These are phyloP conservation scores for Bombyx mori DNA, from an alignment of 1,140 invertebrate species.

Conservation along the genomic window DNA sequence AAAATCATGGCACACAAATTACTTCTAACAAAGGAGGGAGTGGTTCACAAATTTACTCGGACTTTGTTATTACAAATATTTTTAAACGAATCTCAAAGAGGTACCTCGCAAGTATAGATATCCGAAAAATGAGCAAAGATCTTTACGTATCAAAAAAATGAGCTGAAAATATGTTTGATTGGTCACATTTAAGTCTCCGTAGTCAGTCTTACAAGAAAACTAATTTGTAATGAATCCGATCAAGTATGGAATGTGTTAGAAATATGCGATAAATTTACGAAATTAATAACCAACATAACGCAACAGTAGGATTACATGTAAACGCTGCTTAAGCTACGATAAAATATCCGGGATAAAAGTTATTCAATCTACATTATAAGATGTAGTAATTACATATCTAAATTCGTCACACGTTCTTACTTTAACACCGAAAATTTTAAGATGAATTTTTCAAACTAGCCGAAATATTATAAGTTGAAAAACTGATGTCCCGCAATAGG, in stretches of 20 bases:
- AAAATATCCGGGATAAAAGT: slow-evolving; percentile 32
- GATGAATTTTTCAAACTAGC: slow-evolving; percentile 19
- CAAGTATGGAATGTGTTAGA: slow-evolving; percentile 50
- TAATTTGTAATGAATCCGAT: slow-evolving; percentile 50
- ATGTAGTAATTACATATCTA: slow-evolving; percentile 21
- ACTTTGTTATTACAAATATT: slow-evolving; percentile 17
- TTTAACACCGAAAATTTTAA: slow-evolving; percentile 23
- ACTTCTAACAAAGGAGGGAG: slow-evolving; percentile 62
- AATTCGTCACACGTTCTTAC: slow-evolving; percentile 41
- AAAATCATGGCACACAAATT: slow-evolving; percentile 64
- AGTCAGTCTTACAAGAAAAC: slow-evolving; percentile 61
- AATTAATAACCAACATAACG: slow-evolving; percentile 32
- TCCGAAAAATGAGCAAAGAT: slow-evolving; percentile 52
- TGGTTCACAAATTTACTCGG: slow-evolving; percentile 46
- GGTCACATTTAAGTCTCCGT: slow-evolving; percentile 42
- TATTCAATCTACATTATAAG: slow-evolving; percentile 19
- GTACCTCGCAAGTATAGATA: slow-evolving; percentile 23
- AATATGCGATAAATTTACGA: slow-evolving; percentile 19
- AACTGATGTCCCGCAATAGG: slow-evolving; percentile 62
- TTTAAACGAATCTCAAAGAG: slow-evolving; percentile 17
- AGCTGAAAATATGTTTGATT: slow-evolving; percentile 40
- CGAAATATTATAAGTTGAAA: slow-evolving; percentile 43
- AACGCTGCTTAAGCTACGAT: slow-evolving; percentile 17
- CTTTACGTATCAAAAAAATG: slow-evolving; percentile 48
- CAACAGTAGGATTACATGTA: slow-evolving; percentile 11